Evolutionary conservation across 2,888 invertebrate genomes (phyloP).

Genomic region (Yponomeuta plumbellus): DNA sequence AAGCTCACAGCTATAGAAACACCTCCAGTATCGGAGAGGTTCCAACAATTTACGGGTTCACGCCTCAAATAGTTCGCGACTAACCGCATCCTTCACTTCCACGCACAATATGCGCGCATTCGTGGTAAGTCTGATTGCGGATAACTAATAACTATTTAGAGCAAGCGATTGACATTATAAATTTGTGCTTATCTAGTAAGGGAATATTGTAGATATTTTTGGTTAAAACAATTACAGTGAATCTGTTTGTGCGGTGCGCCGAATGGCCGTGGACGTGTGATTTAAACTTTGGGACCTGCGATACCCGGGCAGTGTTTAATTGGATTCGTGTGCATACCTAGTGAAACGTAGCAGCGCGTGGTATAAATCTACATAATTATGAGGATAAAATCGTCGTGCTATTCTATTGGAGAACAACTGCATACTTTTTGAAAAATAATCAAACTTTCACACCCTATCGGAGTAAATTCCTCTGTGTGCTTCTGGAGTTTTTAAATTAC

Average conservation of each 20-base stretch:
- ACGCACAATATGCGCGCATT: slow-evolving; percentile 69
- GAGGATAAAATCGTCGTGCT: no score
- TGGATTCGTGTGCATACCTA: slow-evolving; percentile 4
- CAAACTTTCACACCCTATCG: no score
- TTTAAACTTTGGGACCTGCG: slow-evolving; percentile 5
- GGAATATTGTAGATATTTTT: no score
- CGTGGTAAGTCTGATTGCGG: slow-evolving; percentile 64
- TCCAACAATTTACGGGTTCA: slow-evolving; percentile 26
- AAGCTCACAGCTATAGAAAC: slow-evolving; percentile 60
- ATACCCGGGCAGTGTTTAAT: not conserved
- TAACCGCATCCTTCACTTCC: slow-evolving; percentile 35
- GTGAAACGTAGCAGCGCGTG: not conserved
- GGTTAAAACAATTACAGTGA: not conserved
- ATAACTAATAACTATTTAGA: slow-evolving; percentile 15
- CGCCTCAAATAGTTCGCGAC: slow-evolving; percentile 37
- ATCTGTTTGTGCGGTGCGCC: slow-evolving; percentile 31
- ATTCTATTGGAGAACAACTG: no score
- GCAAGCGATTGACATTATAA: not conserved
- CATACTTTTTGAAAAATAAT: no score
- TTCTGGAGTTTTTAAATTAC: no score
- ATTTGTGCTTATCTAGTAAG: not conserved
- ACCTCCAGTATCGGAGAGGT: slow-evolving; percentile 57
- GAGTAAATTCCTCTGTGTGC: no score
- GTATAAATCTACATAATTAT: no score
- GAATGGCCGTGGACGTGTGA: slow-evolving; percentile 35